Percentiles rank a stretch among this genome's conserved stretches.
phyloP scores from a whole-genome alignment of 2,797 vertebrate species.

The Sciaenops ocellatus region DNA sequence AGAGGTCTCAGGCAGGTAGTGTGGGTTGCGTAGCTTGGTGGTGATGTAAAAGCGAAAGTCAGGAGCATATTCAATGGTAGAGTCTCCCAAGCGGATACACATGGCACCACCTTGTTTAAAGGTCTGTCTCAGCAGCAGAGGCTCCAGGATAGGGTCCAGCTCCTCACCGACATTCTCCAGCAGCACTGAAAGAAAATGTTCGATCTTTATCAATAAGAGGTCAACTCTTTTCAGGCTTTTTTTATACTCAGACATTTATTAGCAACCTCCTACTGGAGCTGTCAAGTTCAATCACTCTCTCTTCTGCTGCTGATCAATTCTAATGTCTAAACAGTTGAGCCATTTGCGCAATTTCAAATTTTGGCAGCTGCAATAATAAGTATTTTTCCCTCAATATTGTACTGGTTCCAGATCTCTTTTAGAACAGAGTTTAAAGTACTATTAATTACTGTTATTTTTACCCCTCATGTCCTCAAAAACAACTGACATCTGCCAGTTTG shows the following conservation, averaged over 20 bases:
- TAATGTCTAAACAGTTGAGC: not conserved
- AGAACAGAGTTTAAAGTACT: not conserved
- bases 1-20: constrained; percentile 91
- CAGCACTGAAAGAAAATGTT: constrained; percentile 83
- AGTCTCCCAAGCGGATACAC: constrained; percentile 91
- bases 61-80: constrained; percentile 88
- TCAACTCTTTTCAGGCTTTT: not conserved
- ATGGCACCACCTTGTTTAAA: constrained; percentile 91
- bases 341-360: constrained; percentile 8
- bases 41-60: constrained; percentile 95
- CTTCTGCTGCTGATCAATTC: not conserved
- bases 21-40: constrained; percentile 92
- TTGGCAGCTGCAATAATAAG: constrained; percentile 17
- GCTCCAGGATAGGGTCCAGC: constrained; percentile 91
- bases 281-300: not conserved
- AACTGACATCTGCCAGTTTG: not conserved
- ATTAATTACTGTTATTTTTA: not conserved
- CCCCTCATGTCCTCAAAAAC: too few relatives aligned
- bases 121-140: constrained; percentile 91
- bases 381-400: not conserved
- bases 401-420: constrained; percentile 10
- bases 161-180: constrained; percentile 93
- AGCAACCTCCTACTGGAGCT: constrained; percentile 4
- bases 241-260: constrained; percentile 12
- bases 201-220: not conserved